Evolutionary conservation across 2,888 invertebrate genomes (phyloP).

Genomic region (Cryptocephalus primarius): DNA sequence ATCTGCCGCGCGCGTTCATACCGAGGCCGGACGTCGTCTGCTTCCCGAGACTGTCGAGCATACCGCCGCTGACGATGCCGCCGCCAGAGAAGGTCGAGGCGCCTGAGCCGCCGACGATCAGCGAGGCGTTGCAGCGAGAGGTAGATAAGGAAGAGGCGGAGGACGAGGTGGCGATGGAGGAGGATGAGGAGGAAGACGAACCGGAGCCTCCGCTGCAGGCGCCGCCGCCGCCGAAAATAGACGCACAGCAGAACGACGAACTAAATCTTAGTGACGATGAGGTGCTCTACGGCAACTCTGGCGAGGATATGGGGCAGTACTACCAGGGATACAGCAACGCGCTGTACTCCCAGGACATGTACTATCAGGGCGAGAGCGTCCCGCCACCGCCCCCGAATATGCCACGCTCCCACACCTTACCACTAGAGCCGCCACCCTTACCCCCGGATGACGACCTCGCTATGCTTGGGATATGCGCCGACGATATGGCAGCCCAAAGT

Average conservation of each 20-base stretch:
- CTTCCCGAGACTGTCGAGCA: slow-evolving; percentile 33
- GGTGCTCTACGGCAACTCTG: slow-evolving; percentile 19
- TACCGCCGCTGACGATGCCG: slow-evolving; percentile 27
- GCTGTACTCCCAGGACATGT: slow-evolving; percentile 29
- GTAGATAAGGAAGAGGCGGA: slow-evolving; percentile 1
- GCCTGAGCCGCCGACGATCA: slow-evolving; percentile 23
- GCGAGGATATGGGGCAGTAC: slow-evolving; percentile 22
- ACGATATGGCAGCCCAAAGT: slow-evolving; percentile 55
- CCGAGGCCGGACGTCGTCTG: slow-evolving; percentile 37
- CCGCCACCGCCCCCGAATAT: slow-evolving; percentile 14
- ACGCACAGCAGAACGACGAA: slow-evolving; percentile 7
- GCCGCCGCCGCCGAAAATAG: slow-evolving; percentile 16
- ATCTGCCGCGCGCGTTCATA: slow-evolving; percentile 32
- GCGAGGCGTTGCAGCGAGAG: background rate
- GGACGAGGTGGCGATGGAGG: background rate
- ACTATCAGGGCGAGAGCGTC: slow-evolving; percentile 17
- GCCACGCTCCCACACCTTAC: slow-evolving; percentile 31
- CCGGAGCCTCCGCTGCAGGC: slow-evolving; percentile 15
- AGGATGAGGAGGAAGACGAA: background rate
- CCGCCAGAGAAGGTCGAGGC: slow-evolving; percentile 17
- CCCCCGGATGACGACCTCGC: slow-evolving; percentile 53
- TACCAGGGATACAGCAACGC: slow-evolving; percentile 27
- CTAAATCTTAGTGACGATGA: slow-evolving; percentile 16
- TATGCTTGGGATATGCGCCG: slow-evolving; percentile 77
- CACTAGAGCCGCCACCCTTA: slow-evolving; percentile 33